Conservation (phyloP, 2,113 vertebrate genomes). For the Sphyrna mokarran region DNA sequence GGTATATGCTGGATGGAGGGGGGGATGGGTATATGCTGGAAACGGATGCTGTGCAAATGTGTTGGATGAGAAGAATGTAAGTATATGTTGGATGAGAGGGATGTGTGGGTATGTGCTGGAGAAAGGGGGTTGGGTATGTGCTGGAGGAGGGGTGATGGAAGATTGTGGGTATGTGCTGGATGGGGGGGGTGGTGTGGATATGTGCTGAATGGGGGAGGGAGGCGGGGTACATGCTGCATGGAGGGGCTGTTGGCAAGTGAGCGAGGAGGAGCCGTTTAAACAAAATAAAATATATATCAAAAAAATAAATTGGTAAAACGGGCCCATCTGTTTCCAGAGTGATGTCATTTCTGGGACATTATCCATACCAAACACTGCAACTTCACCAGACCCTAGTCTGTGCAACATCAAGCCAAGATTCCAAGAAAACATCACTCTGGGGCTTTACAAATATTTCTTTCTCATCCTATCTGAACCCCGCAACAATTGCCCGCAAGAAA, state of each 20-base stretch:
- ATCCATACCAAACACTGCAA: not conserved
- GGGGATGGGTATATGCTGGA: no score
- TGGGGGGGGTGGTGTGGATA: not conserved
- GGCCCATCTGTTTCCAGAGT: not conserved
- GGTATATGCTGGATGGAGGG: no score
- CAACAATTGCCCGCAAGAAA: not conserved
- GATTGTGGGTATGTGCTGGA: not conserved
- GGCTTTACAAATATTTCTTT: not conserved
- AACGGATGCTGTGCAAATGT: no score
- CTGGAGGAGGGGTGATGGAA: no score
- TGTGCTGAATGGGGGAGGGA: no score
- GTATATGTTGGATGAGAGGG: no score
- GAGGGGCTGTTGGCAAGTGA: not conserved
- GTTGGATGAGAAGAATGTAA: no score
- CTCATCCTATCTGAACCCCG: not conserved
- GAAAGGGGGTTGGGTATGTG: no score
- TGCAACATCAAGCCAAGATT: not conserved
- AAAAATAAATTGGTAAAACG: not conserved
- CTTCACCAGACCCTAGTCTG: not conserved
- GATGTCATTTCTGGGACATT: not conserved
- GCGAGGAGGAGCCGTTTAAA: not conserved
- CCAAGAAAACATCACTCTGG: constrained; percentile 7
- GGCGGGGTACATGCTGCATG: no score
- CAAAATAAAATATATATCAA: no score
- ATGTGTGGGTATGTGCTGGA: no score